Evolutionary conservation across 2,797 vertebrate species (phyloP), one percentile per base, ranked within the genome.

Genomic region (Uromys caudimaculatus): DNA sequence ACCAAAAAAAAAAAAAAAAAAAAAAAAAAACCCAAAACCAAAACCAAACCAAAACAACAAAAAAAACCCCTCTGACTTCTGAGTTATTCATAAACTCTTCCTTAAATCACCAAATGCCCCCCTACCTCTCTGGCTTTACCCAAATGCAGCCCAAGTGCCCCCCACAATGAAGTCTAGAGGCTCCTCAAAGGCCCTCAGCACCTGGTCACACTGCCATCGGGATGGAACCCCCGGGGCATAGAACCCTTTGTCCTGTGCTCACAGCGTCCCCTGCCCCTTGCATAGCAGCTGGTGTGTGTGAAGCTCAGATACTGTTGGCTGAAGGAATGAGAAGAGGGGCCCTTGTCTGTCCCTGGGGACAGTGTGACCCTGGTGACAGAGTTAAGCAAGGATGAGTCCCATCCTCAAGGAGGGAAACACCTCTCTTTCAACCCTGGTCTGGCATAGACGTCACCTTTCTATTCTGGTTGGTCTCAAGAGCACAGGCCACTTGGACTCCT

Each of bases 91-190:
- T 0, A 13, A 41, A 13, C 23, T 71, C 52, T 5, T 62, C 41
- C 88, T 21, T 24, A 54, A 6, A 3, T 38, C 52, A 35, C 23
- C 77, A 2, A 0, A 0, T 0, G 0, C 5, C 2, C 16, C n/a
- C 4, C 50, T n/a, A 11, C 4, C 71, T 21, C 1, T 3, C 21
- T 11, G 16, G 29, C 29, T 73, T 1, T 62, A 24, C 78, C 67
- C 14, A 69, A 44, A 32, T 10, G 64, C 81, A 6, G 58, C 60
- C 38, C 16, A 50, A 23, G 16, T 1, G 2, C 23, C 35, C 6
- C 54, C 9, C 16, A 1, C 13, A n/a, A 47, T 69, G 67, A 17
- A 38, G 29, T 21, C 24, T 19, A 35, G 44, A 64, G 1, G 6
- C 8, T 69, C 90, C 54, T 9, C 0, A 0, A 6, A 5, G 23